Evolutionary conservation across 2,113 vertebrate species (phyloP), one percentile per base, ranked within the genome.

Genomic region (Cephalopterus ornatus): DNA sequence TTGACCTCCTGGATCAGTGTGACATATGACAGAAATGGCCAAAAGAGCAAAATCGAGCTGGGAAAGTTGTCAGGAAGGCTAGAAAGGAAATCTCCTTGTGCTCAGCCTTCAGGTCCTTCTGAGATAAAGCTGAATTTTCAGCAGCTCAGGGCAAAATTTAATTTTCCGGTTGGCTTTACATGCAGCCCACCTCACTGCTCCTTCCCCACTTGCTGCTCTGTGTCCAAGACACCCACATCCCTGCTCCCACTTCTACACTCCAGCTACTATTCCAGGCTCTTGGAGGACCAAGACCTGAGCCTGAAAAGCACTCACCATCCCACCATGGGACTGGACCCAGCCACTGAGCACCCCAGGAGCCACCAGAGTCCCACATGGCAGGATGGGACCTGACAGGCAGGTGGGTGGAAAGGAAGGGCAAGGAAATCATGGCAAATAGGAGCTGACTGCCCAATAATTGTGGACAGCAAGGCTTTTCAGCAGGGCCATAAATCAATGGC

Each of bases 401-500:
- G 33, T 1, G 8, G 33, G 21, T 33, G 78, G 23, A 20, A 70
- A 63, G 71, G 68, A 84, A 39, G n/a, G 27, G 19, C 0, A 2
- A 52, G 61, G 79, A 63, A 53, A 88, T 75, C 76, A 21, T 1
- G 8, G 82, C 82, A 95, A 95, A 96, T 83, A 26, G 83, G 77
- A 97, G 74, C 92, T 97, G 92, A 95, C 77, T 90, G 75, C 71
- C 88, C 70, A 73, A 28, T 96, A 96, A 96, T 75, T 95, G 94
- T 83, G 84, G 95, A 88, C 77, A 92, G 22, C 63, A 78, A 91
- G 90, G 77, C 88, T 94, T 91, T 96, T 89, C 93, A 93, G 88
- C 83, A 89, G 74, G 74, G 88, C 83, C 85, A 93, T 97, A 95
- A 97, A 97, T 97, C 97, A 96, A 89, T 92, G 93, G 92, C 52